These are phyloP conservation scores for Miniopterus natalensis DNA, from an alignment of 2,113 vertebrate species.

Conservation along the genomic window DNA sequence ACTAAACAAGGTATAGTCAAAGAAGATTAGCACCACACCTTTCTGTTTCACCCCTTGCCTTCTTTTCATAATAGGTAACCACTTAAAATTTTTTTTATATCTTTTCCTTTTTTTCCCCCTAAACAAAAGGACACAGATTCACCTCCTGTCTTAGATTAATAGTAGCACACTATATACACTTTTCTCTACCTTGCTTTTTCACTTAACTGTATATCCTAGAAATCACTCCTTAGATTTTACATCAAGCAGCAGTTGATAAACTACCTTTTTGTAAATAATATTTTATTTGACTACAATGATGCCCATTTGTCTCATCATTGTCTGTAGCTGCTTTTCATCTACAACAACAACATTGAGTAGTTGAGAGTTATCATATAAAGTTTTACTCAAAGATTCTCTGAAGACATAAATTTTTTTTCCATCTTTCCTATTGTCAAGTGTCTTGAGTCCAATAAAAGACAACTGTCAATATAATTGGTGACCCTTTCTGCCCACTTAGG, in stretches of 20 bases:
- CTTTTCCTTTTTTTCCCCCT: background rate
- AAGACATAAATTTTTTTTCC: background rate
- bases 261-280: background rate
- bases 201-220: background rate
- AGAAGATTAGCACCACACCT: background rate
- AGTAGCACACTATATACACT: background rate
- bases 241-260: background rate
- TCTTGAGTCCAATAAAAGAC: slow-evolving; percentile 10
- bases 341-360: background rate
- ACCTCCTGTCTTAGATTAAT: background rate
- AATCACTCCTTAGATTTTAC: background rate
- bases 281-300: background rate
- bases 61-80: background rate
- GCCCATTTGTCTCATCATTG: background rate
- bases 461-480: background rate
- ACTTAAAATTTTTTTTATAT: background rate
- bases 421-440: background rate
- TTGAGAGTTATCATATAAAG: background rate
- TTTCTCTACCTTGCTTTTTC: background rate
- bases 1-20: background rate
- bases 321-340: background rate
- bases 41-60: background rate
- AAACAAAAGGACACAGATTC: background rate
- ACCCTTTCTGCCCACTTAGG: background rate
- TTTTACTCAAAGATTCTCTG: background rate